Base-by-base conservation (phyloP, 1,140 invertebrate species). In the Nasonia vitripennis region DNA sequence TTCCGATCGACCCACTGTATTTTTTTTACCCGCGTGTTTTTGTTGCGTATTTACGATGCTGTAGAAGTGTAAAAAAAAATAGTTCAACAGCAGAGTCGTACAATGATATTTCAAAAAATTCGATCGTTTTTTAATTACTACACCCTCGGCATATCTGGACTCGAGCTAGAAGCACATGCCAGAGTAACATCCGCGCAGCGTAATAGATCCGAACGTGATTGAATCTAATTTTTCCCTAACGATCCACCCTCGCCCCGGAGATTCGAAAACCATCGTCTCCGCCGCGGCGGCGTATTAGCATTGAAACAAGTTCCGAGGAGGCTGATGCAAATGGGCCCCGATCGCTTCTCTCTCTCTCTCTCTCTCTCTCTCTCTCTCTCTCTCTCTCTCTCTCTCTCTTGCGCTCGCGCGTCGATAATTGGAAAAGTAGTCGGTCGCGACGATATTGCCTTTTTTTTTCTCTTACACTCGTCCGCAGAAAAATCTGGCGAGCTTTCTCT, bases 71-170 rank as follows among this genome's bases (percentile, higher is more conserved):
- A 27, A 1, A 27, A 27, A 45, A 45, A 45, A 45, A 45, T 45
- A 45, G 41, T 45, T 37, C 41, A 7, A 45, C 9, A 4, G 34
- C 5, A 4, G 4, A 45, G 41, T 9, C 7, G 41, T 45, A 7
- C 5, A 9, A 45, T 45, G 9, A 45, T 45, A 45, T 9, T 45
- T 9, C 9, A 7, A 45, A 10, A 45, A 45, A 7, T 10, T 34
- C 68, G 62, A 81, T 81, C 78, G 78, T 81, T 81, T 81, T 81
- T 70, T 71, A 81, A 81, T 70, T 70, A 81, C 55, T 37, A 14
- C 45, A 5, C 37, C 34, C 12, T 20, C 6, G 62, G 7, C 48
- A 80, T 80, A 80, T 80, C 31, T 62, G 6, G 27, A 2, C 23
- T 12, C 62, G 27, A 67, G 34, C 78, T 11, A 41, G 55, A 11